Base-by-base conservation (phyloP, 2,797 vertebrate species). In the Amblyopsis hoosieri region DNA sequence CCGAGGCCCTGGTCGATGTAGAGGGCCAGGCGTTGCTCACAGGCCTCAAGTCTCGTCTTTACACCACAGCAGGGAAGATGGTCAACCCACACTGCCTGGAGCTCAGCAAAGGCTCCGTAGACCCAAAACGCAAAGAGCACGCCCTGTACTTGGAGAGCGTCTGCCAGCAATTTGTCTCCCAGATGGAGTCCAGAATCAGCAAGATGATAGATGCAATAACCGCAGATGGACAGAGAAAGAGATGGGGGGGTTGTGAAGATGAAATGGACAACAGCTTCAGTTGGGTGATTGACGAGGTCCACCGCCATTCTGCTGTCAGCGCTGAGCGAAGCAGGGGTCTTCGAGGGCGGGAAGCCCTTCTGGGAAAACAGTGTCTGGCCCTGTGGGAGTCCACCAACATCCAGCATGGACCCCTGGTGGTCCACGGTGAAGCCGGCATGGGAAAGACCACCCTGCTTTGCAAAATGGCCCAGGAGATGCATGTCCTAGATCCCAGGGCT, bases 391-490 rank as follows among this genome's bases (percentile, higher is more conserved):
- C 83, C 0, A 83, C 86, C 0, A 2, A 64, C 1, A 3, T 1
- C 11, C 45, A 15, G 0, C 94, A 94, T 17, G 0, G 64, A 0
- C 90, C 91, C 0, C 56, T 96, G 31, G 84, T 94, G 10, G 77
- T 97, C 14, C 86, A 84, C 0, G 93, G 94, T 0, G 75, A 78
- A 0, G 80, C 90, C 0, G 95, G 93, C 33, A 87, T 92, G 0
- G 95, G 94, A 4, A 95, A 95, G 84, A 94, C 94, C 0, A 73
- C 93, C 0, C 53, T 96, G 55, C 80, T 95, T 69, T 94, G 92
- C 68, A 90, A 89, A 50, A 80, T 94, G 50, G 82, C 88, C 0
- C 86, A 91, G 67, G 85, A 86, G 57, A 80, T 89, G 54, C 80
- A 73, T 1, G 74, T 88, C 19, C 71, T 92, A 6, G 89, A 91